Evolutionary conservation across 2,113 vertebrate species (phyloP), one percentile per base, ranked within the genome.

Genomic region (Gallinago jamesoni): DNA sequence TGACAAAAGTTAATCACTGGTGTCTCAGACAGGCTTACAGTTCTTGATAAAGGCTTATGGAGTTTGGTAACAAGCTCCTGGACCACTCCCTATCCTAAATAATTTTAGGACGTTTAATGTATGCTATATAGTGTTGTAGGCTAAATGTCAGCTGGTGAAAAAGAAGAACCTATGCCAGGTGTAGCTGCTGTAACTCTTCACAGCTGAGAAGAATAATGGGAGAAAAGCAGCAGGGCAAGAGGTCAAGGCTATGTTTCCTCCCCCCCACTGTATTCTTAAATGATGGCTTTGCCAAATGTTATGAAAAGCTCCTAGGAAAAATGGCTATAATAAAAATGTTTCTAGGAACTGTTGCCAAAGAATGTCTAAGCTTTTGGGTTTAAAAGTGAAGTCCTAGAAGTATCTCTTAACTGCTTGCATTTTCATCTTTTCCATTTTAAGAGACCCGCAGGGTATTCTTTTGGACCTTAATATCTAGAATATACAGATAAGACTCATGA

Each of bases 391-490:
- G 14, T 7, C 21, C 14, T n/a, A 2, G 5, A 59, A 48, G 5
- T 47, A 33, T 30, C 43, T 53, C 82, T 57, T 47, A 75, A 64
- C 20, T 53, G 17, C 16, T 73, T 52, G 4, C 18, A 4, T 59
- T 79, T 75, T 45, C 9, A 60, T 11, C 35, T 79, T 33, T 90
- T 88, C 59, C 14, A 10, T 55, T 85, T 62, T 9, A 75, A 43
- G 7, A 25, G 6, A 20, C 24, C 4, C 52, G 5, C 18, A 55
- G 43, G 27, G 39, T 67, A 2, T 9, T 10, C 21, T 72, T 83
- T 75, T 50, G 5, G 5, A 52, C 13, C 3, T 39, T 53, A 1
- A 22, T 0, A 0, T 33, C 16, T 33, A 13, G 24, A 77, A 12
- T 48, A 30, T 27, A 17, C 14, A 55, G 31, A 6, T 53, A 7